These are phyloP conservation scores for Bombus breviceps DNA, from an alignment of 1,140 invertebrate genomes.

Conservation along the genomic window DNA sequence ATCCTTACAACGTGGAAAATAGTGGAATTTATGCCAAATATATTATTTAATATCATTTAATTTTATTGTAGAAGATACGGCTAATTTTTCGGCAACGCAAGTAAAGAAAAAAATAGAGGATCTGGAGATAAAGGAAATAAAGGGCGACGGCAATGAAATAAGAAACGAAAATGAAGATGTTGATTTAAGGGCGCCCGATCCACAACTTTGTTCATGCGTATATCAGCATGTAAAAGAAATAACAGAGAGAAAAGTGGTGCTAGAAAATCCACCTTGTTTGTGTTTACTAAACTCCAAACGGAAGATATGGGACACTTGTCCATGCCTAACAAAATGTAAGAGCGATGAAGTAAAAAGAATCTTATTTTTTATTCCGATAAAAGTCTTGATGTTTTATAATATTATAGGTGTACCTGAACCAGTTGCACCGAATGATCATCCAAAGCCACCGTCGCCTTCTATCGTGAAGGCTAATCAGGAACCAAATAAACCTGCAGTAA, in stretches of 20 bases:
- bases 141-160: constrained; percentile 31
- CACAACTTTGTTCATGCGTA: constrained; percentile 73
- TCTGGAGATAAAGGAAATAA: constrained; percentile 27
- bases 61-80: constrained; percentile 38
- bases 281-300: constrained; percentile 74
- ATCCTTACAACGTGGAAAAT: constrained; percentile 22
- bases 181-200: constrained; percentile 42
- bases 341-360: background rate
- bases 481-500: constrained; percentile 44
- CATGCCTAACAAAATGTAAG: constrained; percentile 72
- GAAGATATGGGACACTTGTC: constrained; percentile 67
- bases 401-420: constrained; percentile 45
- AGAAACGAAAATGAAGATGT: constrained; percentile 35
- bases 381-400: background rate
- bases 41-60: background rate
- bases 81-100: constrained; percentile 37
- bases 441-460: constrained; percentile 54
- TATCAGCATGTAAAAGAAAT: constrained; percentile 75
- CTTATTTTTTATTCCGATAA: background rate
- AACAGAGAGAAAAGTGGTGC: constrained; percentile 67
- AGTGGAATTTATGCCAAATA: background rate
- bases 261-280: constrained; percentile 75
- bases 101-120: constrained; percentile 40
- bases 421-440: constrained; percentile 56
- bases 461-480: constrained; percentile 49